phyloP scores from a whole-genome alignment of 2,113 vertebrate genomes.

The Haplochromis burtoni region DNA sequence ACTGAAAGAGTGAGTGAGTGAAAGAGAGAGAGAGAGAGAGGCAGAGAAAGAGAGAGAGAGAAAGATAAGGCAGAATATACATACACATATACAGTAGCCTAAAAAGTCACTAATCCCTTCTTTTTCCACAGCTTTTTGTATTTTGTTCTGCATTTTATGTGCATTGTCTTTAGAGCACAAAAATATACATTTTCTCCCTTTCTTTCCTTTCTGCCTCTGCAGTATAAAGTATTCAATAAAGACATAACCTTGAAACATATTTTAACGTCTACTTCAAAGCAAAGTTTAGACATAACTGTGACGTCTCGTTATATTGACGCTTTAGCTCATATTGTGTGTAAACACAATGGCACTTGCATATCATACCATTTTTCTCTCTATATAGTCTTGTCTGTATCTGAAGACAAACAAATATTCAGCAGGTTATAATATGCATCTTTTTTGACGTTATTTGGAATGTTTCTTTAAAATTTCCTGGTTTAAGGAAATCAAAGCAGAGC shows the following conservation, averaged over 20 bases:
- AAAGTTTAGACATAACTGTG: background rate
- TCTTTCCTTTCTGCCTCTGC: background rate
- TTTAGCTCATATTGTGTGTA: background rate
- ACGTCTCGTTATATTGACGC: background rate
- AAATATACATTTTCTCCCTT: background rate
- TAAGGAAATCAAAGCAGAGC: background rate
- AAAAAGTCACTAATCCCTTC: slow-evolving; percentile 5
- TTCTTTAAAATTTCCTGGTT: background rate
- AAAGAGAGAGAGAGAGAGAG: background rate
- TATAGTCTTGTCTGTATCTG: background rate
- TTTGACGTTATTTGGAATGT: background rate
- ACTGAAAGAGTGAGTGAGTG: slow-evolving; percentile 23
- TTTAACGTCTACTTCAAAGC: background rate
- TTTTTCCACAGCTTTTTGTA: background rate
- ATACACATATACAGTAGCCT: slow-evolving; percentile 47
- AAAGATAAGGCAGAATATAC: background rate
- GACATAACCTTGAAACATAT: background rate
- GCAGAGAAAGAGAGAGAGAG: background rate
- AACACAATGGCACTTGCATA: background rate
- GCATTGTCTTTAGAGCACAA: background rate
- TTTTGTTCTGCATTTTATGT: background rate
- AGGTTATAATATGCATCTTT: background rate
- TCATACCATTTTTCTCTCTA: background rate
- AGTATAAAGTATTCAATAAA: background rate
- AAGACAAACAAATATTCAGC: background rate